phyloP scores from a whole-genome alignment of 2,888 invertebrate genomes.

The Tetragonula carbonaria region DNA sequence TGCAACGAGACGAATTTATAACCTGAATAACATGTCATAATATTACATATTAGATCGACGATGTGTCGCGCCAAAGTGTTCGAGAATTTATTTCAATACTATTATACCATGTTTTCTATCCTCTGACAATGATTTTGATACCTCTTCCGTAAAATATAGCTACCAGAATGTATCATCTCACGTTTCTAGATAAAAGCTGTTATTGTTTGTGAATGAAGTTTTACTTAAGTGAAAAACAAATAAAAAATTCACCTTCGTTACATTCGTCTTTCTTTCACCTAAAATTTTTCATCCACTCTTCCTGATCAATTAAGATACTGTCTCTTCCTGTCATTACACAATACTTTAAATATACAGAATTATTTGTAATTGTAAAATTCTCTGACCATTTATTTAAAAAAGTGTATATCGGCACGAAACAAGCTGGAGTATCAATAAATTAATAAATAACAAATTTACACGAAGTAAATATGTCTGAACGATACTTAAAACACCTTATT shows the following conservation, averaged over 20 bases:
- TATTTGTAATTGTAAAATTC: not conserved
- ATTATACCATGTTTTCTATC: slow-evolving; percentile 80
- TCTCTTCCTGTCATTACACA: no score
- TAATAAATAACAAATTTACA: slow-evolving; percentile 25
- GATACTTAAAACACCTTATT: slow-evolving; percentile 13
- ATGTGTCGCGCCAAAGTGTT: slow-evolving; percentile 64
- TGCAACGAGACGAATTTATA: slow-evolving; percentile 71
- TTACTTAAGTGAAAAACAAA: slow-evolving; percentile 79
- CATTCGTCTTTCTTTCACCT: not conserved
- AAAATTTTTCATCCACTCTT: not conserved
- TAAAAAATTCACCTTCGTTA: slow-evolving; percentile 80
- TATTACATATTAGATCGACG: slow-evolving; percentile 75
- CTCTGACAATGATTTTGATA: slow-evolving; percentile 81
- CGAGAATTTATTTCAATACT: slow-evolving; percentile 65
- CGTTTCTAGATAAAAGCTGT: slow-evolving; percentile 75
- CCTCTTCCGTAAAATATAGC: slow-evolving; percentile 69
- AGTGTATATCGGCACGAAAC: slow-evolving; percentile 45
- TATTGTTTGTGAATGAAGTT: slow-evolving; percentile 80
- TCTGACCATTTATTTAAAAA: slow-evolving; percentile 10
- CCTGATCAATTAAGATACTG: no score
- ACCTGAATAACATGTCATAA: slow-evolving; percentile 75
- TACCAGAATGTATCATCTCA: slow-evolving; percentile 60
- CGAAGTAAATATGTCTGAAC: slow-evolving; percentile 26
- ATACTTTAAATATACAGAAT: not conserved
- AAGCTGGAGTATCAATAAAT: slow-evolving; percentile 26